A percentile compares a stretch with the other conserved stretches of the same genome.
These are phyloP conservation scores for Augochlora pura DNA, from an alignment of 1,140 invertebrate species.

Conservation along the genomic window DNA sequence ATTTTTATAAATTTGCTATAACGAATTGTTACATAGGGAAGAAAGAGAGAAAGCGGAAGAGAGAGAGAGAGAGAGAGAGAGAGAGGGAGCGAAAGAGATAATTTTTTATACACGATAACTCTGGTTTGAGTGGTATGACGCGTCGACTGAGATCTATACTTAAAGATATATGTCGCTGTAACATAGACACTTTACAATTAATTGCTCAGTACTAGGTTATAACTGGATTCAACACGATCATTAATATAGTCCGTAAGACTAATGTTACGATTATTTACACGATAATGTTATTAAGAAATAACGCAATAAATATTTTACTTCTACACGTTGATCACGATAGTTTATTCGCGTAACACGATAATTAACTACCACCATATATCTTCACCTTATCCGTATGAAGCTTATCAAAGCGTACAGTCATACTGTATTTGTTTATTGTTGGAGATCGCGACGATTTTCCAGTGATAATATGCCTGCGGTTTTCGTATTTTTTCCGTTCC, in stretches of 20 bases:
- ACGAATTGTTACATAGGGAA: background rate
- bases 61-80: too few species aligned
- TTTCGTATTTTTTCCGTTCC: slow-evolving; percentile 45
- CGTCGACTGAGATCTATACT: slow-evolving; percentile 29
- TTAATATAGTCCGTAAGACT: slow-evolving; percentile 54
- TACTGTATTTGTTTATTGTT: too few species aligned
- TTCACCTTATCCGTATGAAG: background rate
- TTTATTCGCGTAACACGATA: background rate
- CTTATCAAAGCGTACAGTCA: background rate
- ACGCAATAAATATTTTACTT: slow-evolving; percentile 69
- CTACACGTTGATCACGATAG: slow-evolving; percentile 24
- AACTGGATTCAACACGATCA: slow-evolving; percentile 63
- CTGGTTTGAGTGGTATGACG: slow-evolving; percentile 10
- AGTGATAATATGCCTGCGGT: slow-evolving; percentile 12
- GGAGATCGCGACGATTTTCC: background rate
- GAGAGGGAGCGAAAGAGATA: background rate
- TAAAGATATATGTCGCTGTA: slow-evolving; percentile 56
- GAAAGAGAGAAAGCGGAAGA: too few species aligned
- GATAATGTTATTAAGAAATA: slow-evolving; percentile 61
- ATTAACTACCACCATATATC: too few species aligned
- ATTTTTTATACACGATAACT: slow-evolving; percentile 25
- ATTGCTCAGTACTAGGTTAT: slow-evolving; percentile 71
- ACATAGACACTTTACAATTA: slow-evolving; percentile 69
- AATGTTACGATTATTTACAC: slow-evolving; percentile 53
- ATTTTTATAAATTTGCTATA: background rate